A percentile compares a stretch with the other conserved stretches of the same genome.
Evolutionary conservation across 2,113 vertebrate genomes (phyloP).

Genomic region (Meleagris gallopavo): DNA sequence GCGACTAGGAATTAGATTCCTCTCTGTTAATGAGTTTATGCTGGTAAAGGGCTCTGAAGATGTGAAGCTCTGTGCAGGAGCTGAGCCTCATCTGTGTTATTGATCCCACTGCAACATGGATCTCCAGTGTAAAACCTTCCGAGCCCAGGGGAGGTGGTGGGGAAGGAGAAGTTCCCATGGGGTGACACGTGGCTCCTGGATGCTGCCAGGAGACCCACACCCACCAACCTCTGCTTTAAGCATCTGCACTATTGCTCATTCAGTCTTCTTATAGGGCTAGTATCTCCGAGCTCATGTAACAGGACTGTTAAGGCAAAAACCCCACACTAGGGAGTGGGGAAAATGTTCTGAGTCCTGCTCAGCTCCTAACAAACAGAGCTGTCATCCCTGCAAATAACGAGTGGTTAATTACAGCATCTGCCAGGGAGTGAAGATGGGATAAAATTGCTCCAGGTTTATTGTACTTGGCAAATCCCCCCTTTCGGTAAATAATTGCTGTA

Average conservation of each 20-base stretch:
- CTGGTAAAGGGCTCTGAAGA: slow-evolving; percentile 13
- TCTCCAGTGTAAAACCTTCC: neutral
- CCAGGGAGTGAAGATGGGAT: neutral
- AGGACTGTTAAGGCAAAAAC: neutral
- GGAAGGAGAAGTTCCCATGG: neutral
- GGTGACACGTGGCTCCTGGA: neutral
- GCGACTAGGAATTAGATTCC: slow-evolving; percentile 30
- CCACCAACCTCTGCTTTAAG: neutral
- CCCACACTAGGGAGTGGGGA: rapidly evolving
- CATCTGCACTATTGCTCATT: neutral
- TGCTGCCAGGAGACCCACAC: neutral
- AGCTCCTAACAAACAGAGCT: neutral
- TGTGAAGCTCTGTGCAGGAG: neutral
- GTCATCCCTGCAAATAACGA: neutral
- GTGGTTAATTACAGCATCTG: neutral
- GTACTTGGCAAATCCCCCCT: neutral
- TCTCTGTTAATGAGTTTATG: slow-evolving; percentile 2
- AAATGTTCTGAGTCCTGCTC: neutral
- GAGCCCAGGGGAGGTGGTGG: neutral
- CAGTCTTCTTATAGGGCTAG: too few relatives aligned
- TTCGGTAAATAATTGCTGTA: neutral
- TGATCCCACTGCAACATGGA: neutral
- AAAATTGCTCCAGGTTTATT: neutral
- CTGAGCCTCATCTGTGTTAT: slow-evolving; percentile 19
- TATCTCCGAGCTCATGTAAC: too few relatives aligned